These are phyloP conservation scores for Acanthosepion lycidas DNA, from an alignment of 2,888 invertebrate genomes.

Conservation along the genomic window DNA sequence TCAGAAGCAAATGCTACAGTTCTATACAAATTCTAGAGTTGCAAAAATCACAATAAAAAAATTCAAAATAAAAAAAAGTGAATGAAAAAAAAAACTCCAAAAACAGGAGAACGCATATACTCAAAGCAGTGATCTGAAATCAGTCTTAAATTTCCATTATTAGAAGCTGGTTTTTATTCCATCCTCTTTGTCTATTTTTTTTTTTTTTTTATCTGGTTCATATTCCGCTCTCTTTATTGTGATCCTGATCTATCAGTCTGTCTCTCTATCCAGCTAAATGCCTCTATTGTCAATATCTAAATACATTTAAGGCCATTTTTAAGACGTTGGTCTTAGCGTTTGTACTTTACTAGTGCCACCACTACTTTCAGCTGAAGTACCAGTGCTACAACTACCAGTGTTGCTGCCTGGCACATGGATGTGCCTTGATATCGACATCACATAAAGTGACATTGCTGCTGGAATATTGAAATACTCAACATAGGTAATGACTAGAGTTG, in stretches of 20 bases:
- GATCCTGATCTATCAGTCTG: background rate
- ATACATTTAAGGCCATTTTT: slow-evolving; percentile 8
- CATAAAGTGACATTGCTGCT: slow-evolving; percentile 12
- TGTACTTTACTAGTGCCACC: slow-evolving; percentile 12
- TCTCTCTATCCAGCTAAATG: background rate
- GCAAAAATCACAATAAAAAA: no score
- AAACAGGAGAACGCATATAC: no score
- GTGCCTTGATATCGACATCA: background rate
- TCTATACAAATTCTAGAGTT: no score
- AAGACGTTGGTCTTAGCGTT: background rate
- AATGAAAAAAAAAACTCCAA: no score
- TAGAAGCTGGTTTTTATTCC: background rate
- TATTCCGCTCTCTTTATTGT: background rate
- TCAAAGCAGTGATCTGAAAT: background rate
- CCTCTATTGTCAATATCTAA: background rate
- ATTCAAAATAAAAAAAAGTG: no score
- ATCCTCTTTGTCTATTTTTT: background rate
- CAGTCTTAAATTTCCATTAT: background rate
- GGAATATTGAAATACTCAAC: background rate
- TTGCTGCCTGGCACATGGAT: background rate
- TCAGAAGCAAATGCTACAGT: no score
- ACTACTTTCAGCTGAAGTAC: slow-evolving; percentile 21
- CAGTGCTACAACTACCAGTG: background rate
- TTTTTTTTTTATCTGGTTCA: background rate
- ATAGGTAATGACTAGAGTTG: slow-evolving; percentile 20